These are phyloP conservation scores for Platanista minor DNA, from an alignment of 2,113 vertebrate genomes.

Conservation along the genomic window DNA sequence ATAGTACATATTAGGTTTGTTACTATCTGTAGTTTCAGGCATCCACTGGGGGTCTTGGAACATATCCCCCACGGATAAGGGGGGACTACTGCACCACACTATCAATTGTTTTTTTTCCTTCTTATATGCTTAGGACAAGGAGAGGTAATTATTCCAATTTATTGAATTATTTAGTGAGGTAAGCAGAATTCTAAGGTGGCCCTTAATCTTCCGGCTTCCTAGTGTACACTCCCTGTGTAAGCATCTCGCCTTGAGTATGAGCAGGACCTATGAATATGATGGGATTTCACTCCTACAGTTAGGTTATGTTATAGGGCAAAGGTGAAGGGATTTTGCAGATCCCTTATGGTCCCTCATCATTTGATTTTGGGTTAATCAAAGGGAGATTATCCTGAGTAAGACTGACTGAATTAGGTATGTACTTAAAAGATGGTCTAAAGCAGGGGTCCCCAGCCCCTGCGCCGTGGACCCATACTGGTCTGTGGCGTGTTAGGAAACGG, in stretches of 20 bases:
- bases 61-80: accelerated
- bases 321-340: not conserved
- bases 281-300: not conserved
- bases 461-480: too few relatives aligned
- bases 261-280: not conserved
- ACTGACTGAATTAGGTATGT: not conserved
- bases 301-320: not conserved
- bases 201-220: not conserved
- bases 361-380: not conserved
- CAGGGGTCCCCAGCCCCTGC: too few relatives aligned
- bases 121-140: not conserved
- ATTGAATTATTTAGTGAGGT: not conserved
- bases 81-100: not conserved
- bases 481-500: too few relatives aligned
- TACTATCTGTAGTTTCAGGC: not conserved
- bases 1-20: not conserved
- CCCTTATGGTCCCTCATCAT: not conserved
- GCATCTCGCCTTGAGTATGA: not conserved
- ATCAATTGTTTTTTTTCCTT: not conserved
- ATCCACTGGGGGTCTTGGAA: not conserved
- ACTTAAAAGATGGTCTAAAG: not conserved
- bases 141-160: not conserved
- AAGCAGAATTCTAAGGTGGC: not conserved
- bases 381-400: not conserved
- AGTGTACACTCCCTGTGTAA: too few relatives aligned